Percentiles rank a stretch among this genome's conserved stretches.
Conservation (phyloP, 2,113 vertebrate genomes). For the Phaethornis superciliosus region DNA sequence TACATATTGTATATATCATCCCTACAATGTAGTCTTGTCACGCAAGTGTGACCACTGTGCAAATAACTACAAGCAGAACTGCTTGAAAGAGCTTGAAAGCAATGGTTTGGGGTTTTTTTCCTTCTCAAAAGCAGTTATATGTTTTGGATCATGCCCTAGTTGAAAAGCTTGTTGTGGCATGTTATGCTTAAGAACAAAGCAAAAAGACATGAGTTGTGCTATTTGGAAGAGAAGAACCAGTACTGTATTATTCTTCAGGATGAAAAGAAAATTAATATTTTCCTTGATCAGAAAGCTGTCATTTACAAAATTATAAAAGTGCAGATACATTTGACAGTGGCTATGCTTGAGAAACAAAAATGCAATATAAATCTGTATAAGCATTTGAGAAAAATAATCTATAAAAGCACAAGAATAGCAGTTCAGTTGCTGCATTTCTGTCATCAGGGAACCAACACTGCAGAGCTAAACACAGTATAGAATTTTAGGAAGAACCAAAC, state of each 20-base stretch:
- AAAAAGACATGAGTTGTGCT: constrained; percentile 7
- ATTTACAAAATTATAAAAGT: background rate
- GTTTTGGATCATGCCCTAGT: constrained; percentile 35
- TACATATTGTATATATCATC: background rate
- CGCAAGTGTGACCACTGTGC: constrained; percentile 10
- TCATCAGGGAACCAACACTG: background rate
- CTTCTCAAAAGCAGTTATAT: background rate
- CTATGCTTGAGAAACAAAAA: background rate
- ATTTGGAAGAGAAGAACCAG: background rate
- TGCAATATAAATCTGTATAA: background rate
- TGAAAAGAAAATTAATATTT: background rate
- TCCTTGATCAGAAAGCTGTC: constrained; percentile 19
- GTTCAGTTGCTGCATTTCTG: background rate
- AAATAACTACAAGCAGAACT: background rate
- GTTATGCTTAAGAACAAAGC: constrained; percentile 9
- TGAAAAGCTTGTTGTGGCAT: constrained; percentile 22
- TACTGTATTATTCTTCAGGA: background rate
- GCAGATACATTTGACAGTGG: background rate
- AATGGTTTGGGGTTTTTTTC: background rate
- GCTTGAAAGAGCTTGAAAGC: background rate
- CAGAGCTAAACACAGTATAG: background rate
- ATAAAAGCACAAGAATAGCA: background rate
- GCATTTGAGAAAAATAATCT: background rate
- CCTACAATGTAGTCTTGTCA: constrained; percentile 12
- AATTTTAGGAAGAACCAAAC: background rate